phyloP scores from a whole-genome alignment of 2,113 vertebrate species.

The Nansenia antarctica region DNA sequence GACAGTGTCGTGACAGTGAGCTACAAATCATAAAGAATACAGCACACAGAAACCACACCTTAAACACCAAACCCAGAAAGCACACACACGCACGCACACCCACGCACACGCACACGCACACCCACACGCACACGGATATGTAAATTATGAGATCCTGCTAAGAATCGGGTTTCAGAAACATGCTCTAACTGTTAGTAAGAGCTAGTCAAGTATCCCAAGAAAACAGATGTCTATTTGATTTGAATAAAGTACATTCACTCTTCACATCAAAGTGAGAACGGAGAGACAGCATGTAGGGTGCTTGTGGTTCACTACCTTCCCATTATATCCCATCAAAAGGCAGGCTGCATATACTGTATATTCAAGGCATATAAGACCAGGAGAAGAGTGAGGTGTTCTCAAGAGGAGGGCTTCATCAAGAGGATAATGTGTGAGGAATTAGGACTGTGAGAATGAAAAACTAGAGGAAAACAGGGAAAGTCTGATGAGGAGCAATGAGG shows the following conservation, averaged over 20 bases:
- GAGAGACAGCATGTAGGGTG: slow-evolving; percentile 1
- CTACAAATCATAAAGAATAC: neutral
- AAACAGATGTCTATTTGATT: neutral
- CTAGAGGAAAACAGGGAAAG: too few relatives aligned
- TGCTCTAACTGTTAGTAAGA: too few relatives aligned
- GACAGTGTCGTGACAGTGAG: slow-evolving; percentile 18
- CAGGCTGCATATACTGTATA: too few relatives aligned
- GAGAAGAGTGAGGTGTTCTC: neutral
- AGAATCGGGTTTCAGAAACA: neutral
- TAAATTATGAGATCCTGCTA: slow-evolving; percentile 17
- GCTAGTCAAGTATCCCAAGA: too few relatives aligned
- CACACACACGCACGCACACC: slow-evolving; percentile 24
- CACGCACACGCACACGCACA: slow-evolving; percentile 1
- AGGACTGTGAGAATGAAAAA: too few relatives aligned
- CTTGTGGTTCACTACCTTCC: slow-evolving; percentile 1
- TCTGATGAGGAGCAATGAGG: too few relatives aligned
- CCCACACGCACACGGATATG: slow-evolving; percentile 27
- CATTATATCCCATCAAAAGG: slow-evolving; percentile 13
- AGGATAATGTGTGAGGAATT: too few relatives aligned
- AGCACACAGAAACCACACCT: slow-evolving; percentile 3
- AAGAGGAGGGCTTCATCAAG: too few relatives aligned
- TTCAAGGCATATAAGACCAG: neutral
- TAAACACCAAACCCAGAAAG: slow-evolving; percentile 42
- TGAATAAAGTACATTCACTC: neutral
- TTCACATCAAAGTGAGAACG: slow-evolving; percentile 3